Evolutionary conservation across 2,797 vertebrate genomes (phyloP).

Genomic region (Myiotriccus ornatus): DNA sequence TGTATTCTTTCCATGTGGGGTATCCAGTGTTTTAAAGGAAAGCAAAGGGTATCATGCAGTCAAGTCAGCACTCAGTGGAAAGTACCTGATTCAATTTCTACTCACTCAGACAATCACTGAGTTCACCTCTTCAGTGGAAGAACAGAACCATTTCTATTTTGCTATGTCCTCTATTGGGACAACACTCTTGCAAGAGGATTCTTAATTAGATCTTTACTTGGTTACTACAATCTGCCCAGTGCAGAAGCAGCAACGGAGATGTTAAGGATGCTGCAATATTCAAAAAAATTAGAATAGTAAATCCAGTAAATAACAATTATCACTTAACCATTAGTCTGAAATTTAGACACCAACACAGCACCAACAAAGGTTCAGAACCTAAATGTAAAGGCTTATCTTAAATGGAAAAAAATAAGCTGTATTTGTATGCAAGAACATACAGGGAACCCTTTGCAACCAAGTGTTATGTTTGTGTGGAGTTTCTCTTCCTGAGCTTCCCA

Average conservation of each 20-base stretch:
- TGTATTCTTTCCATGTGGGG: background rate
- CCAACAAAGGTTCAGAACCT: background rate
- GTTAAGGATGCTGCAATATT: background rate
- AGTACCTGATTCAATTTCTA: conserved; percentile 4
- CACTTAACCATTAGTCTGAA: background rate
- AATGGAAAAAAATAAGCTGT: background rate
- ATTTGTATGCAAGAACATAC: background rate
- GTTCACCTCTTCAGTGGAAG: background rate
- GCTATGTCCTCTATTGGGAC: background rate
- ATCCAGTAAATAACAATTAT: background rate
- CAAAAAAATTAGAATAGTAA: background rate
- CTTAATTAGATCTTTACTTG: background rate
- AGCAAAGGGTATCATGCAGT: background rate
- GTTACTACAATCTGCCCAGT: background rate
- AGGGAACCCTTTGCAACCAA: background rate
- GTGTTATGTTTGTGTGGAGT: background rate
- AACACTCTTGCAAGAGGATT: background rate
- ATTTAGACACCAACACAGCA: background rate
- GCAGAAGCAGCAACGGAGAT: background rate
- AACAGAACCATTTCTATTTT: conserved; percentile 2
- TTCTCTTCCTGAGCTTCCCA: background rate
- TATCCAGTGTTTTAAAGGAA: background rate
- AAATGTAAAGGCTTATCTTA: background rate
- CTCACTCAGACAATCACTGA: background rate
- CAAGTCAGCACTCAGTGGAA: background rate